Evolutionary conservation across 1,140 invertebrate species (phyloP).

Genomic region (Habropoda laboriosa): DNA sequence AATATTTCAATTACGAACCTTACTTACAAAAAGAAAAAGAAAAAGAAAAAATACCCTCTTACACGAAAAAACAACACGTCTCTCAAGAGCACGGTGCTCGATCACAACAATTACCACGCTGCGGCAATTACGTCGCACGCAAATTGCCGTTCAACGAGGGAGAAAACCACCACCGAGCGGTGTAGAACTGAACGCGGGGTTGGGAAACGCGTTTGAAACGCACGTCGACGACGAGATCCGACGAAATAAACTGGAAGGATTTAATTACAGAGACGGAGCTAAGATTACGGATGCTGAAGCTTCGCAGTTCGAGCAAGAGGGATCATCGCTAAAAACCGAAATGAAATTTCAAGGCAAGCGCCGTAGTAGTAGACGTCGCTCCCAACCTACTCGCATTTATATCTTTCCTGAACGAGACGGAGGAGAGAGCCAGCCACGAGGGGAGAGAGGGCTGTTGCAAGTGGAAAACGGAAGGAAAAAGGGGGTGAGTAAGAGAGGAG

Average conservation of each 20-base stretch:
- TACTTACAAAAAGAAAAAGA: too few relatives aligned
- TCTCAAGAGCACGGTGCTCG: too few relatives aligned
- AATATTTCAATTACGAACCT: neutral
- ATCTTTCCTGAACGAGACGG: neutral
- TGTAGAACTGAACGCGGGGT: too few relatives aligned
- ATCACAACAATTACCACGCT: neutral
- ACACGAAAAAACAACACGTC: too few relatives aligned
- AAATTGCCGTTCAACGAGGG: neutral
- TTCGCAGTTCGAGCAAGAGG: neutral
- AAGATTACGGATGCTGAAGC: constrained; percentile 8
- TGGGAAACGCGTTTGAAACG: neutral
- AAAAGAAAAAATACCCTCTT: too few relatives aligned
- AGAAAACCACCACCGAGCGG: too few relatives aligned
- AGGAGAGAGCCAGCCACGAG: too few relatives aligned
- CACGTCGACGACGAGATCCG: neutral
- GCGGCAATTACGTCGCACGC: too few relatives aligned
- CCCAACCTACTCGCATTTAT: constrained; percentile 25
- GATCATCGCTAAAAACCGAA: constrained; percentile 41
- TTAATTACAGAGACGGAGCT: constrained; percentile 25
- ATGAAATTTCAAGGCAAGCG: constrained; percentile 35
- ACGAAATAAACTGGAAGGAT: constrained; percentile 24
- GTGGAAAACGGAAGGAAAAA: neutral
- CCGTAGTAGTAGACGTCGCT: neutral
- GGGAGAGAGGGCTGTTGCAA: too few relatives aligned
- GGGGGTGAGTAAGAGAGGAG: neutral